Base-by-base conservation (phyloP, 2,113 vertebrate genomes). In the Bucco capensis region DNA sequence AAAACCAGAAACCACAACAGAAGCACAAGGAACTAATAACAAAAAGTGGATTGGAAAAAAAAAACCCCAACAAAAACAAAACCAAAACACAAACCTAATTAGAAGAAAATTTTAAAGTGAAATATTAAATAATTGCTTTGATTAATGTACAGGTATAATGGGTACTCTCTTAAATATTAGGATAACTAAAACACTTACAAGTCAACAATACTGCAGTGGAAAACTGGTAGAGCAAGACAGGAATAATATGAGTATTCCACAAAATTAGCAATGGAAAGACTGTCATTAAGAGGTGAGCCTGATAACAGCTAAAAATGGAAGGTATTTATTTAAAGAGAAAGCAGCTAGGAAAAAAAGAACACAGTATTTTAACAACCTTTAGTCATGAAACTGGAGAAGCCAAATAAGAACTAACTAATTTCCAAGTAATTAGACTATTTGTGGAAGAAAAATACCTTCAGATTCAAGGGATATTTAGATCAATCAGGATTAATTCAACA, bases 1-100 rank as follows among this genome's bases (percentile, higher is more conserved):
- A 96, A 97, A 95, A 95, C 61, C 93, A 93, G 78, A 96, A 97
- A 97, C 95, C 96, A 92, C 94, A 96, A 93, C 38, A 96, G 89
- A 96, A 95, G 90, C 90, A 96, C 60, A 57, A 72, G 96, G 94
- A 97, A 95, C 89, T 90, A 89, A 86, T 92, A 85, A 56, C 31
- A 90, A 84, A 90, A 90, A 84, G 12, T 19, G 25, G 61, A 71
- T 37, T 72, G 25, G 46, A 18, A 64, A 74, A 53, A 25, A 5
- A 51, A 67, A 73, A 64, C 33, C 37, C 37, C 7, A 60, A 10
- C 19, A 35, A 51, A 27, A 28, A 51, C 24, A 27, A 31, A 54
- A 51, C 35, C 2, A 47, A 71, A 73, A 60, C 49, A 51, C 15
- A 35, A 46, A 30, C n/a, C 27, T n/a, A 42, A 75, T 18, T 47